phyloP scores from a whole-genome alignment of 1,140 invertebrate species.

The Elymnias hypermnestra region DNA sequence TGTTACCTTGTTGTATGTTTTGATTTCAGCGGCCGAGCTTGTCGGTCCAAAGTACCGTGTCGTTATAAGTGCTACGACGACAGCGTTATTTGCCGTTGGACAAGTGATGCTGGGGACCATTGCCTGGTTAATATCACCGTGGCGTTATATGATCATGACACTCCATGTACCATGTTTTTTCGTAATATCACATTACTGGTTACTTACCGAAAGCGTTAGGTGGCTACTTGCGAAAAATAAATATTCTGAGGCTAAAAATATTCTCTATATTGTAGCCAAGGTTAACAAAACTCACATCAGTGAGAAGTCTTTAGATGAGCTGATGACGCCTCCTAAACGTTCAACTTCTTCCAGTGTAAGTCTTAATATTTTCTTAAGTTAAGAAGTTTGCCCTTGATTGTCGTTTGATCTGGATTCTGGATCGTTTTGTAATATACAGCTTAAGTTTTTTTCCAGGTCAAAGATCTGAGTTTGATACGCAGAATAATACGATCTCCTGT shows the following conservation, averaged over 20 bases:
- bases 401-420: too few species aligned
- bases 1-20: neutral
- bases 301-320: slow-evolving; percentile 70
- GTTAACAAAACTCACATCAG: slow-evolving; percentile 80
- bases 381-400: too few species aligned
- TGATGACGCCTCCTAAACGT: slow-evolving; percentile 19
- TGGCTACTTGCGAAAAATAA: slow-evolving; percentile 85
- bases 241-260: slow-evolving; percentile 77
- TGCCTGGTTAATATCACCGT: slow-evolving; percentile 82
- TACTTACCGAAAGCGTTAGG: slow-evolving; percentile 80
- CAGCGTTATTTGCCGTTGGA: slow-evolving; percentile 83
- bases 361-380: too few species aligned
- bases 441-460: slow-evolving; percentile 8
- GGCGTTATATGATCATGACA: slow-evolving; percentile 81
- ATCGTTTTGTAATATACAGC: slow-evolving; percentile 3
- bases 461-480: slow-evolving; percentile 51
- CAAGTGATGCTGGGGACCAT: slow-evolving; percentile 79
- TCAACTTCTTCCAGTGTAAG: too few species aligned
- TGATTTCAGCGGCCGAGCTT: slow-evolving; percentile 71
- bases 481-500: slow-evolving; percentile 76
- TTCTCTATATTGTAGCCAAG: slow-evolving; percentile 77
- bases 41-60: slow-evolving; percentile 82
- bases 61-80: slow-evolving; percentile 81
- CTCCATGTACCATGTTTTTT: slow-evolving; percentile 81
- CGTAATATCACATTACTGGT: slow-evolving; percentile 77